phyloP scores from a whole-genome alignment of 2,888 invertebrate genomes.

The Cenopis cana region DNA sequence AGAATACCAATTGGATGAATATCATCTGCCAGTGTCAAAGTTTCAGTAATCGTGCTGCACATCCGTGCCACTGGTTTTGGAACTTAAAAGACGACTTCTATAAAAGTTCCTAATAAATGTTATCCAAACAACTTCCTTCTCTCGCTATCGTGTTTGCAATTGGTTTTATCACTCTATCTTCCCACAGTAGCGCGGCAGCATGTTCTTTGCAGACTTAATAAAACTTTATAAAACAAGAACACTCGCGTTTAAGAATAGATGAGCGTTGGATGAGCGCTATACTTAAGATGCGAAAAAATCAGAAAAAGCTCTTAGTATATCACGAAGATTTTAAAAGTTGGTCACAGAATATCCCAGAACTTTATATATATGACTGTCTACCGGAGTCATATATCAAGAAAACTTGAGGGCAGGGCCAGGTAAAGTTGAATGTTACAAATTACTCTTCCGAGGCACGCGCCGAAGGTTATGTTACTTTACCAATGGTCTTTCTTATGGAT shows the following conservation, averaged over 20 bases:
- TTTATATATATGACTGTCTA: constrained; percentile 44
- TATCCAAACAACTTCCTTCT: background rate
- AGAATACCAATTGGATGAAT: too few relatives aligned
- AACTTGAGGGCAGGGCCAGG: constrained; percentile 55
- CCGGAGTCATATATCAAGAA: constrained; percentile 55
- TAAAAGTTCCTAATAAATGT: background rate
- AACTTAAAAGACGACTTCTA: background rate
- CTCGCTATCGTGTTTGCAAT: background rate
- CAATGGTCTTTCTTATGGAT: constrained; percentile 51
- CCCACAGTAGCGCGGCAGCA: background rate
- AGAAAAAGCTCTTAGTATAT: background rate
- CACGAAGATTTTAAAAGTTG: constrained; percentile 10
- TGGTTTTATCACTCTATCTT: background rate
- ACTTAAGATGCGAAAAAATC: background rate
- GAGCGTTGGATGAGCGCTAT: background rate
- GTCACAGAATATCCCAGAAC: constrained; percentile 23
- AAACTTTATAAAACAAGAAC: background rate
- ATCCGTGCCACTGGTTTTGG: background rate
- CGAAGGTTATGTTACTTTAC: constrained; percentile 54
- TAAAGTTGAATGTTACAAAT: constrained; percentile 59
- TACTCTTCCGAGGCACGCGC: constrained; percentile 54
- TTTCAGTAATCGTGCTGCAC: too few relatives aligned
- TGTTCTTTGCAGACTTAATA: background rate
- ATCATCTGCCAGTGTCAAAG: too few relatives aligned
- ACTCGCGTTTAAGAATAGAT: background rate